Evolutionary conservation across 2,888 invertebrate genomes (phyloP).

Genomic region (Serrognathus titanus): DNA sequence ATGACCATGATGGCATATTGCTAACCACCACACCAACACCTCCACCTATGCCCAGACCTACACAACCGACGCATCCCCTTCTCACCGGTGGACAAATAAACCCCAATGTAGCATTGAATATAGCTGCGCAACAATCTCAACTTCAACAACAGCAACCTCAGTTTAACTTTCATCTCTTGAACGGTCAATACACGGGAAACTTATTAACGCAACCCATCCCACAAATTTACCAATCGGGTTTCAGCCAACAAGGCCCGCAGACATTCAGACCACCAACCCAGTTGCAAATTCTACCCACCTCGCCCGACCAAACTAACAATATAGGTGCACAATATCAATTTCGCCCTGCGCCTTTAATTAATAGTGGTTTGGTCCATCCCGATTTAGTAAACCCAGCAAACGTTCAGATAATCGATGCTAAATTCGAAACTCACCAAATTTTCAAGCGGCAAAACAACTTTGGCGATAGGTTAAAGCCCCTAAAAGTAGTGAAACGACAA

Average conservation of each 20-base stretch:
- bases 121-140: slow-evolving; percentile 41
- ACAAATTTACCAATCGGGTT: slow-evolving; percentile 6
- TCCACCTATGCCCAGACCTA: slow-evolving; percentile 53
- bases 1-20: slow-evolving; percentile 67
- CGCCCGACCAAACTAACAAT: slow-evolving; percentile 36
- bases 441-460: slow-evolving; percentile 47
- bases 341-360: slow-evolving; percentile 27
- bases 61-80: slow-evolving; percentile 52
- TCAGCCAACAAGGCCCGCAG: slow-evolving; percentile 18
- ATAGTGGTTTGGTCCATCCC: slow-evolving; percentile 42
- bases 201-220: slow-evolving; percentile 33
- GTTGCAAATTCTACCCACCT: slow-evolving; percentile 23
- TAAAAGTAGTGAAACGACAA: slow-evolving; percentile 21
- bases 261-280: slow-evolving; percentile 18
- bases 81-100: slow-evolving; percentile 65
- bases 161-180: slow-evolving; percentile 58
- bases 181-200: slow-evolving; percentile 59
- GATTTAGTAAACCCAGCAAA: slow-evolving; percentile 57
- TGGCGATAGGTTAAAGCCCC: slow-evolving; percentile 21
- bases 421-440: slow-evolving; percentile 49
- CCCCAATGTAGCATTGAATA: slow-evolving; percentile 54
- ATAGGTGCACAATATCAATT: slow-evolving; percentile 21
- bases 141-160: slow-evolving; percentile 41
- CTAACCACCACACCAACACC: slow-evolving; percentile 60
- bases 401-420: slow-evolving; percentile 61